Base-by-base conservation (phyloP, 1,140 invertebrate genomes). In the Atta cephalotes region DNA sequence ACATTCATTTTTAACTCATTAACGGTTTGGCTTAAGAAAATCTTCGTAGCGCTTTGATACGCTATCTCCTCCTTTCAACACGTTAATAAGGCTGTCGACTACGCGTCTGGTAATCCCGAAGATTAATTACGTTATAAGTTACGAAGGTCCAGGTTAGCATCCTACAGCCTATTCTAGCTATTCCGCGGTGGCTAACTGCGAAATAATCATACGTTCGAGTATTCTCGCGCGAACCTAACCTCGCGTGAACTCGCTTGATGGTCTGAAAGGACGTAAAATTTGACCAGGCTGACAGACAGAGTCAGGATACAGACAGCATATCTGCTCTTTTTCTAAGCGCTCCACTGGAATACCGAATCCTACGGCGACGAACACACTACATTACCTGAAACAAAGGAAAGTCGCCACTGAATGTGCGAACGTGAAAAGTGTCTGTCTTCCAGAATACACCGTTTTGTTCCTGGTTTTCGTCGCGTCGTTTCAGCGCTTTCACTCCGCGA, bases 401-500 rank as follows among this genome's bases (percentile, higher is more conserved):
- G 68, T 7, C 45, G 56, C 56, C 53, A 56, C 18, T 84, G 80
- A 84, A 84, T 84, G 80, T 62, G 70, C 28, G 58, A 84, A 84
- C 68, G 56, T 74, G 80, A 84, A 74, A 84, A 84, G 80, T 84
- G 80, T 84, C 80, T 84, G 70, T 84, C 87, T 78, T 88, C 25
- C 16, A 62, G 71, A 49, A 63, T 81, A 63, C 63, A 14, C 35
- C 53, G 81, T 25, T 51, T 45, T 84, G 78, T 71, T 39, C 71
- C n/a, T 6, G 31, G 82, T 71, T 88, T 88, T 88, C 76, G 85
- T 72, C 56, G 82, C 74, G 25, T 49, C 45, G 56, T 84, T 84
- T 74, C 80, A 84, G 80, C n/a, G 45, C 49, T 25, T 79, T 49
- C 66, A 31, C 21, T 62, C 72, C 58, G 56, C 21, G 56, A 84